Evolutionary conservation across 2,113 vertebrate species (phyloP).

Genomic region (Carassius gibelio): DNA sequence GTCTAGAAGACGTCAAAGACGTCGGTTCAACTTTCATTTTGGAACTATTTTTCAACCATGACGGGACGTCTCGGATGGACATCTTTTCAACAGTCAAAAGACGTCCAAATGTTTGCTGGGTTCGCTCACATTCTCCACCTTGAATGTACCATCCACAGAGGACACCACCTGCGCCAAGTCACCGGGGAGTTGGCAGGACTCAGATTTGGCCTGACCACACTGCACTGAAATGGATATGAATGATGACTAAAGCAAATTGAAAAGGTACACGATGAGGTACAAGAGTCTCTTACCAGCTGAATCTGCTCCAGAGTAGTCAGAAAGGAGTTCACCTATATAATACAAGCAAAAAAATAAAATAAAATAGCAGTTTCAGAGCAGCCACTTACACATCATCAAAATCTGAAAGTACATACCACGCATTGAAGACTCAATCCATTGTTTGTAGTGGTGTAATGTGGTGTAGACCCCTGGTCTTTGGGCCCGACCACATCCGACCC

Average conservation of each 20-base stretch:
- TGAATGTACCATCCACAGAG: background rate
- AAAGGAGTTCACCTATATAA: background rate
- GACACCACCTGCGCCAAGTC: slow-evolving; percentile 14
- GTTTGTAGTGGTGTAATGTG: slow-evolving; percentile 63
- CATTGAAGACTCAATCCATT: slow-evolving; percentile 73
- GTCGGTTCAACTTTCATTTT: too few species aligned
- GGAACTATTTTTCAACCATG: too few species aligned
- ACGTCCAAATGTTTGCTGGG: too few species aligned
- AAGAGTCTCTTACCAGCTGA: background rate
- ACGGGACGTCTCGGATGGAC: too few species aligned
- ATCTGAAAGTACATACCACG: slow-evolving; percentile 59
- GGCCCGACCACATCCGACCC: slow-evolving; percentile 79
- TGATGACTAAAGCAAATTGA: background rate
- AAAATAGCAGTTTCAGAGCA: background rate
- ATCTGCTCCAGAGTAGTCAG: background rate
- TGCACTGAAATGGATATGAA: slow-evolving; percentile 22
- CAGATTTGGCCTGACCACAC: slow-evolving; percentile 59
- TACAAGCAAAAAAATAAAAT: background rate
- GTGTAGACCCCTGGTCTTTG: slow-evolving; percentile 82
- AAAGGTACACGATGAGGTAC: background rate
- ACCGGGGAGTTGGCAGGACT: slow-evolving; percentile 44
- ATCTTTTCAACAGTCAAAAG: too few species aligned
- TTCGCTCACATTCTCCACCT: slow-evolving; percentile 69
- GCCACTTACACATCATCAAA: background rate
- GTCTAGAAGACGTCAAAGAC: too few species aligned